Base-by-base conservation (phyloP, 2,888 invertebrate species). In the Eristalis pertinax region DNA sequence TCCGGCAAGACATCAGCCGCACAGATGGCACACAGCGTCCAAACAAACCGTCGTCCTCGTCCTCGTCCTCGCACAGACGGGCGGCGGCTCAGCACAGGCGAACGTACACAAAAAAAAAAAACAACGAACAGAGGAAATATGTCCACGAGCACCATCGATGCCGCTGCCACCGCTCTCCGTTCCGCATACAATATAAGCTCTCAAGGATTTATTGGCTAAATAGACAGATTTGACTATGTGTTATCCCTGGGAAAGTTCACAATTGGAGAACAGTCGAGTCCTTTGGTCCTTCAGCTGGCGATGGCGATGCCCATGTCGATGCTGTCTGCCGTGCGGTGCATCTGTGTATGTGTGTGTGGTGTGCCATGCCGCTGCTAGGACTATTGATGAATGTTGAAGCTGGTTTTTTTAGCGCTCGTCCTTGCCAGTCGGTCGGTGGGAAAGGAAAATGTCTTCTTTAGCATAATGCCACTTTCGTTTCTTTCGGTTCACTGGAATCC, bases 171-270 rank as follows among this genome's bases (percentile, higher is more conserved):
- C 50, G 19, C 69, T 67, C 84, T 32, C 41, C 75, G 67, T 24
- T 73, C 60, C 74, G 60, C 82, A 70, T 77, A 82, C 83, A 75
- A 73, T 91, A 88, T 88, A 89, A 75, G 81, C 83, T 81, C 65
- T 80, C 91, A 91, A 92, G 92, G 92, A 92, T 92, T 92, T 92
- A 92, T 92, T 92, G 92, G 92, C 91, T 91, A 92, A 92, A 92
- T 92, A 91, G 91, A 91, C 91, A 92, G 91, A 92, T 92, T 92
- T 92, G 92, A 92, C 92, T 91, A 91, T 89, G 90, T 91, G 90
- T 90, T 87, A 87, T 87, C 87, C 86, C 83, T 87, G 87, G 84
- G 84, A 87, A 87, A 87, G 87, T 87, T 87, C 87, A 87, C 87
- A 87, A 87, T 84, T 41, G 83, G 72, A 83, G 75, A 50, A 70